Conservation (phyloP, 2,888 invertebrate species). For the Aphidoletes aphidimyza region DNA sequence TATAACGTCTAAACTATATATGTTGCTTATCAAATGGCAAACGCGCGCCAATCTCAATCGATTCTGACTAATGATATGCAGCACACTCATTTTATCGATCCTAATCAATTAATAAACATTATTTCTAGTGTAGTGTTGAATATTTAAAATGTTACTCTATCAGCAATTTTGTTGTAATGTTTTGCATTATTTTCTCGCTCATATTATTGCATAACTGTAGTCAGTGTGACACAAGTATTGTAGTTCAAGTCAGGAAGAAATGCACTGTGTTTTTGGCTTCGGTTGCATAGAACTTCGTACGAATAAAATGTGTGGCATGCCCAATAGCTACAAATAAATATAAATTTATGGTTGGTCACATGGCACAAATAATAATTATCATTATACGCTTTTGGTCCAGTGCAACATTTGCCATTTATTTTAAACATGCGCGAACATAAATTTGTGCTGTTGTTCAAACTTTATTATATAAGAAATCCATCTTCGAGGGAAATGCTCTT, state of each 20-base stretch:
- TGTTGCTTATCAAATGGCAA: not conserved
- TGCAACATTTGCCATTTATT: not conserved
- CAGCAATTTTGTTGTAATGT: not conserved
- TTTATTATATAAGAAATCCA: constrained; percentile 24
- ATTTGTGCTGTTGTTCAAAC: not conserved
- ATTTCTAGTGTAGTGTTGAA: constrained; percentile 36
- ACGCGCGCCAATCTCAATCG: not conserved
- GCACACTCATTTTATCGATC: constrained; percentile 13
- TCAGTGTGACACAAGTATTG: constrained; percentile 17
- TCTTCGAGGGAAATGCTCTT: not conserved
- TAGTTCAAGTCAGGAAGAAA: not conserved
- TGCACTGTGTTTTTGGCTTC: not conserved
- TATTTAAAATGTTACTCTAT: not conserved
- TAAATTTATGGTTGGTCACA: constrained; percentile 31
- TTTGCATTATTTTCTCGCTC: not conserved
- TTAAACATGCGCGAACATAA: not conserved
- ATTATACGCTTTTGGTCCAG: not conserved
- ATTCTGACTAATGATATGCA: not conserved
- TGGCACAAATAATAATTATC: constrained; percentile 11
- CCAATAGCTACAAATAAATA: constrained; percentile 26
- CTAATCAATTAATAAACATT: constrained; percentile 26
- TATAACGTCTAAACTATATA: not conserved
- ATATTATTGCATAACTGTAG: not conserved
- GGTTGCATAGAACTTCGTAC: too few relatives aligned
- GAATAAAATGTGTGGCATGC: not conserved